Base-by-base conservation (phyloP, 1,140 invertebrate genomes). In the Cyclargus thomasi region DNA sequence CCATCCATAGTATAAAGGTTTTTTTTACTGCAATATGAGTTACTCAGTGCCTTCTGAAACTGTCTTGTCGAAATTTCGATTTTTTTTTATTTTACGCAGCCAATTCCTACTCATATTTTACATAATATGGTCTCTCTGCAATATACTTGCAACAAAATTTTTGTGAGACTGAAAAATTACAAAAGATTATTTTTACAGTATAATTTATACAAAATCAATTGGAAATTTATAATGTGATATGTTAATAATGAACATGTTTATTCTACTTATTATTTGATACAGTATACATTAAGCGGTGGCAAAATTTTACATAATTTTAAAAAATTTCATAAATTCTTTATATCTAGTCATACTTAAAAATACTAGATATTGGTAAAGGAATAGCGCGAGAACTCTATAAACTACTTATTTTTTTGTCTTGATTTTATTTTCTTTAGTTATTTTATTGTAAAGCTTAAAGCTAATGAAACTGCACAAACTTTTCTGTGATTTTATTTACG, bases 401-500 rank as follows among this genome's bases (percentile, higher is more conserved):
- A 8, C 3, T 2, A 3, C 7, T 14, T 39, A 39, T 11, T 7
- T 39, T 11, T 14, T 39, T 39, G 55, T 22, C 17, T 11, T 3
- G 3, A 59, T 20, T 20, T 59, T 55, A 4, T 55, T 55, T 55
- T 59, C 11, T 20, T 59, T 59, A 59, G 55, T 59, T 59, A 29
- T 29, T 55, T 59, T 7, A 59, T 20, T 59, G 18, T 59, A 59
- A 7, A 20, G 55, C 55, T 59, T 55, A 59, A 21, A 59, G 55
- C 57, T 36, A 18, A 36, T 36, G 17, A 66, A 18, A 55, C 55
- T 23, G 23, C 65, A 55, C 65, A 66, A 55, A 59, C 55, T 59
- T 59, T 39, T 67, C 35, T 67, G 65, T 67, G 65, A 67, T 67
- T 62, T 67, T 39, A 39, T 67, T 67, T 16, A 16, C 35, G 20